These are phyloP conservation scores for Leiothrix lutea DNA, from an alignment of 2,113 vertebrate species.

Conservation along the genomic window DNA sequence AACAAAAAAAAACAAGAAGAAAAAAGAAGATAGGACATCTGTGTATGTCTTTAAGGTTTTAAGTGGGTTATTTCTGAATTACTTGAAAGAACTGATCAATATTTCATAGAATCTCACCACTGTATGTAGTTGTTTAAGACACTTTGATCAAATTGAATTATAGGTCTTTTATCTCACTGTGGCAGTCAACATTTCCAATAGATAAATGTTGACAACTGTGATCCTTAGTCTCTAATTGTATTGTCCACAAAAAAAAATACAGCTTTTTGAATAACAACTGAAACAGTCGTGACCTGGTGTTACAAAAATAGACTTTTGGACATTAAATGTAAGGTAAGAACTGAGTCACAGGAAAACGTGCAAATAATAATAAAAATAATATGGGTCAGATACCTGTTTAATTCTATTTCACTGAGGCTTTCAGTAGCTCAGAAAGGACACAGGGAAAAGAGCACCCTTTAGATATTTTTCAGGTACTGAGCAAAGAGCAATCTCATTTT, in stretches of 20 bases:
- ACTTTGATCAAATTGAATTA: conserved; percentile 48
- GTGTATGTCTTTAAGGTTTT: not conserved
- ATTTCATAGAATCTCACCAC: conserved; percentile 23
- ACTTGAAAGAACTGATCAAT: conserved; percentile 3
- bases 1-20: not conserved
- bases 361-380: not conserved
- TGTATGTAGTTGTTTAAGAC: not conserved
- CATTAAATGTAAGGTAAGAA: not conserved
- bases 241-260: not conserved
- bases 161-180: not conserved
- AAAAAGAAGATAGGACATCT: not conserved
- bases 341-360: not conserved
- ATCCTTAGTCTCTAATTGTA: conserved; percentile 6
- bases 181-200: not conserved
- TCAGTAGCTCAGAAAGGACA: not conserved
- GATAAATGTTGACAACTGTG: not conserved
- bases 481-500: not conserved
- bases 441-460: not conserved
- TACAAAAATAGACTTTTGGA: not conserved
- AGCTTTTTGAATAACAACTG: not conserved
- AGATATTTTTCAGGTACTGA: not conserved
- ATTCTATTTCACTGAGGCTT: not conserved
- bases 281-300: not conserved
- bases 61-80: not conserved
- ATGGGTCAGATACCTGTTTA: not conserved